Evolutionary conservation across 2,888 invertebrate genomes (phyloP).

Genomic region (Alcis repandata): DNA sequence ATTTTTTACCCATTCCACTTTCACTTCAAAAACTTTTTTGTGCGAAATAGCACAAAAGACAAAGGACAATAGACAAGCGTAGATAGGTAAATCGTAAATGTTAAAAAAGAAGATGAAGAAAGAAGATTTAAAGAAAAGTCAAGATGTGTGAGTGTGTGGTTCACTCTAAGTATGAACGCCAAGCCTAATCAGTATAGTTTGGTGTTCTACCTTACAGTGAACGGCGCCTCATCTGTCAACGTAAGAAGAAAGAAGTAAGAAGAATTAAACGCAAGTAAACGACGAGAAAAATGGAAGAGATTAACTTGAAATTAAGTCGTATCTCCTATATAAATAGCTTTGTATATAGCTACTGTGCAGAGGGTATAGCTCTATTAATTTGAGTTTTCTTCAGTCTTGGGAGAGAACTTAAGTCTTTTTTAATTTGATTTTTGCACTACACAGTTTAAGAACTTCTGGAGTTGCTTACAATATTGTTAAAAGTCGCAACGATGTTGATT

Average conservation of each 20-base stretch:
- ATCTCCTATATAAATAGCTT: background rate
- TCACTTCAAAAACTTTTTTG: no score
- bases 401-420: no score
- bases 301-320: conserved; percentile 2
- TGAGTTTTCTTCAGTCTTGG: background rate
- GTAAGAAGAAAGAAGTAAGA: conserved; percentile 45
- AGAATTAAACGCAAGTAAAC: conserved; percentile 17
- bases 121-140: conserved; percentile 42
- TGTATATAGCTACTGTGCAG: background rate
- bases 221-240: conserved; percentile 83
- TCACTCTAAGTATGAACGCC: conserved; percentile 97
- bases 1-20: no score
- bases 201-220: conserved; percentile 99
- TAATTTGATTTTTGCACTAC: no score
- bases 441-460: no score
- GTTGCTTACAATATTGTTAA: no score
- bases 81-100: no score
- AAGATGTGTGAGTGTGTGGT: conserved; percentile 69
- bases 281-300: conserved; percentile 4
- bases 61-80: no score
- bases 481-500: no score
- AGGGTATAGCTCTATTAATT: background rate
- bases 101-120: conserved; percentile 41
- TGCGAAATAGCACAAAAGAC: no score
- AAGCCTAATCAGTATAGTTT: conserved; percentile 93